A percentile compares a stretch with the other conserved stretches of the same genome.
These are phyloP conservation scores for Apantesis nais DNA, from an alignment of 2,888 invertebrate species.

Conservation along the genomic window DNA sequence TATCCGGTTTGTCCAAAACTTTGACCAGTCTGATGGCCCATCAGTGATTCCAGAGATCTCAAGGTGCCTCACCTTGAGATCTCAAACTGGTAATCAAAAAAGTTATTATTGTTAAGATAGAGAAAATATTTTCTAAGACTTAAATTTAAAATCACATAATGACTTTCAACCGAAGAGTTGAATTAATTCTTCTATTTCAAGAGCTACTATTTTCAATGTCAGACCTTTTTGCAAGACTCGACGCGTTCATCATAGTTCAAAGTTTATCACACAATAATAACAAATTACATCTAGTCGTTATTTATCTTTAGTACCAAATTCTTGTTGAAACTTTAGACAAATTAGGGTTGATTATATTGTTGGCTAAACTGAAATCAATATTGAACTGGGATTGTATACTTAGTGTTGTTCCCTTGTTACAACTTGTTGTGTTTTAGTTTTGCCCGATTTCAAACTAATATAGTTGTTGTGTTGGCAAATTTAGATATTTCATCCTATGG, in stretches of 20 bases:
- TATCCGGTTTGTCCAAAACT: too few species aligned
- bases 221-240: not conserved
- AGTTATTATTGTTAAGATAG: too few species aligned
- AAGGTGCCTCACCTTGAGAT: too few species aligned
- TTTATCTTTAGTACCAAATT: conserved; percentile 49
- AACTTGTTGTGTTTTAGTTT: conserved; percentile 70
- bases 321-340: conserved; percentile 69
- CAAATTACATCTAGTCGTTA: conserved; percentile 23
- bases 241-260: not conserved
- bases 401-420: conserved; percentile 65
- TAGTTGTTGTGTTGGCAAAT: conserved; percentile 5
- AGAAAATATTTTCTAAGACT: too few species aligned
- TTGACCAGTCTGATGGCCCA: too few species aligned
- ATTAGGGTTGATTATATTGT: conserved; percentile 78
- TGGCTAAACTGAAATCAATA: conserved; percentile 73
- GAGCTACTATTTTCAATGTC: not conserved
- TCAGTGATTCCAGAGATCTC: too few species aligned
- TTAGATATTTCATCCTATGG: conserved; percentile 1
- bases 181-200: too few species aligned
- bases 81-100: too few species aligned
- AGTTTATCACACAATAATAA: not conserved
- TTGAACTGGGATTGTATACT: conserved; percentile 69
- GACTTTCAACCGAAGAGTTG: too few species aligned
- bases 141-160: too few species aligned
- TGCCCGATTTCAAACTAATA: conserved; percentile 12